phyloP scores from a whole-genome alignment of 2,888 invertebrate species.

The Rhamnusium bicolor region DNA sequence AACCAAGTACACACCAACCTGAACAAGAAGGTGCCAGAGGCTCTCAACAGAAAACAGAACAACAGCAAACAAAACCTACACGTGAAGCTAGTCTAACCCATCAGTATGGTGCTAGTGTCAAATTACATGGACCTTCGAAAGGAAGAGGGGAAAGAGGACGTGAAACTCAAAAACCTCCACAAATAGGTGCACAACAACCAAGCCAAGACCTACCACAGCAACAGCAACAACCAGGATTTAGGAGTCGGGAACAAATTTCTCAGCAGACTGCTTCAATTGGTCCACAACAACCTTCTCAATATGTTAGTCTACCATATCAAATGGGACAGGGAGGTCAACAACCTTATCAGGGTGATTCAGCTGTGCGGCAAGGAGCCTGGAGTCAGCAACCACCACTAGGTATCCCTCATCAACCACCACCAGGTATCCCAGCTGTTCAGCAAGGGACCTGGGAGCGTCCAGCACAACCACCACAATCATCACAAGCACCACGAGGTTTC shows the following conservation, averaged over 20 bases:
- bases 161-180: neutral
- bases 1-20: neutral
- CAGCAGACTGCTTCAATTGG: neutral
- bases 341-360: neutral
- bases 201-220: neutral
- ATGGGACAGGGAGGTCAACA: conserved; percentile 17
- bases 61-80: too few species aligned
- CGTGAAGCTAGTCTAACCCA: too few species aligned
- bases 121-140: neutral
- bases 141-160: neutral
- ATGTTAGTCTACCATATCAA: conserved; percentile 13
- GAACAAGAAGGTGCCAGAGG: neutral
- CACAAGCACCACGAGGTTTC: too few species aligned
- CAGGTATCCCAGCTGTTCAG: too few species aligned
- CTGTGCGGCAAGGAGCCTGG: too few species aligned
- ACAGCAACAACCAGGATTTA: neutral
- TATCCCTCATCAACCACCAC: too few species aligned
- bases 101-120: neutral
- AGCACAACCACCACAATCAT: too few species aligned
- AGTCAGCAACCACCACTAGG: too few species aligned
- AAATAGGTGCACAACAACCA: too few species aligned
- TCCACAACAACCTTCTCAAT: conserved; percentile 25
- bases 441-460: too few species aligned
- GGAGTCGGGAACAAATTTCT: neutral
- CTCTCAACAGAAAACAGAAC: neutral